Conservation (phyloP, 2,113 vertebrate genomes). For the Pachycephala philippinensis region DNA sequence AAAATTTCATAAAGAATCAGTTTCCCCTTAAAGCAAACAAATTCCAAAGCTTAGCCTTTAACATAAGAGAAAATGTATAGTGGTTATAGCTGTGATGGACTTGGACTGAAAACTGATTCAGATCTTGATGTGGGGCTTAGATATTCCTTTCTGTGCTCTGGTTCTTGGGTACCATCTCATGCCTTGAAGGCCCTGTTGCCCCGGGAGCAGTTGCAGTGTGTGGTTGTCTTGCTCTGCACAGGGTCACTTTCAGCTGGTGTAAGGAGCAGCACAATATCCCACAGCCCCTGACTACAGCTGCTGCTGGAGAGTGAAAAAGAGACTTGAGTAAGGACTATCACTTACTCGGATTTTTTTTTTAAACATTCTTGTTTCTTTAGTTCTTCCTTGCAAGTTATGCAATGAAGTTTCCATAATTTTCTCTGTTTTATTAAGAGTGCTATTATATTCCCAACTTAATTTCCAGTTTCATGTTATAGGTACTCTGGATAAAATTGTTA, state of each 20-base stretch:
- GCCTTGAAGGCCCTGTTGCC: not conserved
- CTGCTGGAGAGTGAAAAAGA: not conserved
- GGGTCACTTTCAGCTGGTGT: not conserved
- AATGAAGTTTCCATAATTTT: not conserved
- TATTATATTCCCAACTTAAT: not conserved
- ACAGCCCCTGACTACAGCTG: not conserved
- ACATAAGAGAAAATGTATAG: not conserved
- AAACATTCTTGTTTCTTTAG: fast-evolving
- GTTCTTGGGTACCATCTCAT: not conserved
- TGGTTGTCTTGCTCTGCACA: not conserved
- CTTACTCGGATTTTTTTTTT: not conserved
- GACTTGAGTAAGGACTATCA: not conserved
- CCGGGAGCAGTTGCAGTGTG: not conserved
- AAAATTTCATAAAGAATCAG: not conserved
- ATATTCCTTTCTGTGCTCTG: not conserved
- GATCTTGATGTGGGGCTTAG: not conserved
- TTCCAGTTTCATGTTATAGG: not conserved
- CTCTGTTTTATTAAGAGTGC: not conserved
- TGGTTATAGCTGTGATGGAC: not conserved
- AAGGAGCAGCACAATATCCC: not conserved
- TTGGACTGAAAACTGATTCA: not conserved
- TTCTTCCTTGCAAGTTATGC: not conserved
- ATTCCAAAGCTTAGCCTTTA: not conserved
- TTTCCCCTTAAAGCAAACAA: not conserved
- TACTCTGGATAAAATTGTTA: not conserved